Percentiles rank a stretch among this genome's conserved stretches.
Evolutionary conservation across 2,797 vertebrate species (phyloP).

Genomic region (Mormyrops boulengeri): DNA sequence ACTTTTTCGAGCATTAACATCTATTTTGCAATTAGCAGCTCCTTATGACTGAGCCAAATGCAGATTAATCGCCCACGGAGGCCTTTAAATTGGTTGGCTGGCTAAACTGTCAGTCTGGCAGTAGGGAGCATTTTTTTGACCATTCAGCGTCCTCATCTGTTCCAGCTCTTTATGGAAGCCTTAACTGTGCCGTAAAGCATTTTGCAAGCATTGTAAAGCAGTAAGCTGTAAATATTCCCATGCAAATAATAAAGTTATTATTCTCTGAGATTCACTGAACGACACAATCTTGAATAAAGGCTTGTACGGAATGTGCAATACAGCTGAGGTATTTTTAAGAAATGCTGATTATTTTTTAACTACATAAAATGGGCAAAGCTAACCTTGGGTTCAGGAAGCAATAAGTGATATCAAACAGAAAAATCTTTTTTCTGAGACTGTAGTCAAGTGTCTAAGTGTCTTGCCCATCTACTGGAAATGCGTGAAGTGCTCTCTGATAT

Average conservation of each 20-base stretch:
- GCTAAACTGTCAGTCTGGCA: background rate
- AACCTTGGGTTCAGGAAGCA: background rate
- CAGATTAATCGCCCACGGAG: background rate
- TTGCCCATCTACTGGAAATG: background rate
- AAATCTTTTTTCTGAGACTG: background rate
- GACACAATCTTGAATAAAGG: background rate
- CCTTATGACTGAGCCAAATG: conserved; percentile 4
- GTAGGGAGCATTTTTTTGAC: background rate
- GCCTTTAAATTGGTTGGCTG: background rate
- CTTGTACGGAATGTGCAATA: background rate
- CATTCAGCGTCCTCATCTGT: background rate
- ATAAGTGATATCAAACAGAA: background rate
- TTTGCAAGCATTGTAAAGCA: background rate
- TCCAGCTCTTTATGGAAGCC: background rate
- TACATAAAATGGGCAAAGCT: background rate
- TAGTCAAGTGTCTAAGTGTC: background rate
- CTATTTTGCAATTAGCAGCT: conserved; percentile 13
- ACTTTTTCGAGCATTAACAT: conserved; percentile 16
- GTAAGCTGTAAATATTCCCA: background rate
- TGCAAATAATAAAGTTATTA: background rate
- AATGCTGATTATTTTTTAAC: background rate
- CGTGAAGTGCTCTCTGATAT: background rate
- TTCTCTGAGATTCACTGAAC: background rate
- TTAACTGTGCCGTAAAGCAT: background rate
- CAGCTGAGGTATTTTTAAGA: background rate